phyloP scores from a whole-genome alignment of 2,888 invertebrate genomes.

The Hermodice carunculata region DNA sequence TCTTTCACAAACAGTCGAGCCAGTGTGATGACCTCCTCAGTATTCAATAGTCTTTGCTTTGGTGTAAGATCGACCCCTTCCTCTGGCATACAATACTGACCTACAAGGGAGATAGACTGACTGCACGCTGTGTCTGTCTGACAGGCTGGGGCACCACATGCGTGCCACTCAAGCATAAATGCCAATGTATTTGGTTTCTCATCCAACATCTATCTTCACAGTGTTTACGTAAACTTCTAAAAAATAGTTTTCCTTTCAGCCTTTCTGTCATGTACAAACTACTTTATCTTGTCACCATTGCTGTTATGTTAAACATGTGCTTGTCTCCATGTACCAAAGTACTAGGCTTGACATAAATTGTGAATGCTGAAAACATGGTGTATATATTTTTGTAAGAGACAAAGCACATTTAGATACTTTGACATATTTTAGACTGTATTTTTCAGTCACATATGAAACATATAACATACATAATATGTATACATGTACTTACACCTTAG shows the following conservation, averaged over 20 bases:
- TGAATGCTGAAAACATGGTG: too few relatives aligned
- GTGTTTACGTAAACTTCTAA: not conserved
- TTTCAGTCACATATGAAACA: too few relatives aligned
- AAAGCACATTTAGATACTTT: too few relatives aligned
- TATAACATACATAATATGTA: not conserved
- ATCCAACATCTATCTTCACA: not conserved
- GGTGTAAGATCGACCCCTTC: slow-evolving; percentile 90
- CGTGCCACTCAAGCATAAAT: too few relatives aligned
- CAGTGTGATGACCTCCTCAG: slow-evolving; percentile 84
- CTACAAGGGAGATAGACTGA: slow-evolving; percentile 71
- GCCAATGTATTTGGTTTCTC: too few relatives aligned
- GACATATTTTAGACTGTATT: too few relatives aligned
- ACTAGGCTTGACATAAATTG: too few relatives aligned
- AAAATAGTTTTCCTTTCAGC: not conserved
- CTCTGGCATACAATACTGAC: slow-evolving; percentile 98
- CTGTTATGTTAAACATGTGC: too few relatives aligned
- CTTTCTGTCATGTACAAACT: too few relatives aligned
- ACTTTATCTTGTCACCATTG: too few relatives aligned
- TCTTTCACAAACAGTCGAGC: slow-evolving; percentile 87
- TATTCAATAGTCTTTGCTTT: slow-evolving; percentile 80
- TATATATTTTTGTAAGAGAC: too few relatives aligned
- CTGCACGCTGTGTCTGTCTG: not conserved
- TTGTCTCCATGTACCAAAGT: too few relatives aligned
- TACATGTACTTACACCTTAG: slow-evolving; percentile 84
- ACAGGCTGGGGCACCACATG: not conserved